Evolutionary conservation across 2,113 vertebrate genomes (phyloP).

Genomic region (Brachyistius frenatus): DNA sequence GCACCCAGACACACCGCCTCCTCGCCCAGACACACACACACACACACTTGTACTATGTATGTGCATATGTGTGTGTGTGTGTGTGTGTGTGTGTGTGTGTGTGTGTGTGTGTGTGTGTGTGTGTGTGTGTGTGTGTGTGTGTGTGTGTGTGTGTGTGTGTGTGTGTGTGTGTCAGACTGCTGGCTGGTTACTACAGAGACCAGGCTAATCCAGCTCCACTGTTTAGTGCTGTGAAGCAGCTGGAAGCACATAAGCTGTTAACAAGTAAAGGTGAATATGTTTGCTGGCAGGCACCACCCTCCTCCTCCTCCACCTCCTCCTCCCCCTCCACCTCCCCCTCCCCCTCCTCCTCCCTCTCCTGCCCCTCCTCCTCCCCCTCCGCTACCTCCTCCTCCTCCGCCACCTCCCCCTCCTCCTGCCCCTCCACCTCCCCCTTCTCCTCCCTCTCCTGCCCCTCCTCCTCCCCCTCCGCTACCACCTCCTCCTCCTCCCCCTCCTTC

Average conservation of each 20-base stretch:
- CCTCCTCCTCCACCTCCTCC: slow-evolving; percentile 11
- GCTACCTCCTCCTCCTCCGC: no score
- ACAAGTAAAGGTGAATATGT: slow-evolving; percentile 73
- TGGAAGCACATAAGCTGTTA: slow-evolving; percentile 70
- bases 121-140: neutral
- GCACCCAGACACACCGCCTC: slow-evolving; percentile 21
- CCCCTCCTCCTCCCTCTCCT: slow-evolving; percentile 24
- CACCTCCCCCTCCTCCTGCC: neutral
- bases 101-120: no score
- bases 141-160: neutral
- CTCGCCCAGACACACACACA: slow-evolving; percentile 20
- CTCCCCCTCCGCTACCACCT: no score
- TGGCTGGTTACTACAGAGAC: slow-evolving; percentile 55
- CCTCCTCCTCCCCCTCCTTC: slow-evolving; percentile 30
- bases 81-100: no score
- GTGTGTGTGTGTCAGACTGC: slow-evolving; percentile 24
- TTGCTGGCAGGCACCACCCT: slow-evolving; percentile 48
- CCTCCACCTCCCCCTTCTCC: slow-evolving; percentile 23
- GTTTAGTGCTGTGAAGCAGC: slow-evolving; percentile 60
- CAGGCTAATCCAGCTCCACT: slow-evolving; percentile 64
- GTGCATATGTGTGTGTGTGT: no score
- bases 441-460: no score
- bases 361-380: no score
- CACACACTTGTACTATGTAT: no score
- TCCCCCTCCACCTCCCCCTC: slow-evolving; percentile 58